Base-by-base conservation (phyloP, 2,888 invertebrate species). In the Chromoteleia sp. region DNA sequence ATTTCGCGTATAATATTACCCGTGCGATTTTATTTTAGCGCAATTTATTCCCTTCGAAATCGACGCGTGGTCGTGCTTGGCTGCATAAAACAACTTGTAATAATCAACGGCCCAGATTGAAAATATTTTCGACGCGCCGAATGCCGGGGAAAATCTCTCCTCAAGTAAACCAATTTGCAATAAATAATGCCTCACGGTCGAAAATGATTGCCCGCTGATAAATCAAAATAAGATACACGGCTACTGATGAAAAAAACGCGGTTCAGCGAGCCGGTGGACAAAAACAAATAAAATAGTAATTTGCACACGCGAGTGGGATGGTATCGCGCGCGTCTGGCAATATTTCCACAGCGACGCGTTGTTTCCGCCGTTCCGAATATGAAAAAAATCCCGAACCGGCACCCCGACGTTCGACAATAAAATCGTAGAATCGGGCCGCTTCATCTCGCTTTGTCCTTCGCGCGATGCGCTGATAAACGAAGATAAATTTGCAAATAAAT, bases 401-500 rank as follows among this genome's bases (percentile, higher is more conserved):
- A 29, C 14, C 41, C 33, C 65, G 43, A 73, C 83, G 59, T 74
- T 73, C 71, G 61, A 80, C 85, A 83, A 85, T 76, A 71, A 81
- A 76, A 74, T 73, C 73, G 61, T 45, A 58, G 61, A 65, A 81
- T 52, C 76, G 59, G 41, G 15, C 65, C 58, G 59, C 63, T 61
- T 70, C 61, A 33, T 81, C 54, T 52, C 25, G 21, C 39, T 68
- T 80, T 73, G 79, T 58, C 73, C 25, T 52, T 50, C 43, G 52
- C 74, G 71, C 71, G 81, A 80, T 77, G 68, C 59, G 48, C 52
- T 54, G 78, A 76, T 82, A 79, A 79, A 75, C 67, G 68, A 71
- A 82, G 77, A 81, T 74, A 74, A 77, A 77, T 77, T 74, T 48
- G 77, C 77, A 77, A 77, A 81, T 81, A 81, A 81, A 81, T 81